Conservation (phyloP, 2,888 invertebrate genomes). For the Ennomos fuscantarius region DNA sequence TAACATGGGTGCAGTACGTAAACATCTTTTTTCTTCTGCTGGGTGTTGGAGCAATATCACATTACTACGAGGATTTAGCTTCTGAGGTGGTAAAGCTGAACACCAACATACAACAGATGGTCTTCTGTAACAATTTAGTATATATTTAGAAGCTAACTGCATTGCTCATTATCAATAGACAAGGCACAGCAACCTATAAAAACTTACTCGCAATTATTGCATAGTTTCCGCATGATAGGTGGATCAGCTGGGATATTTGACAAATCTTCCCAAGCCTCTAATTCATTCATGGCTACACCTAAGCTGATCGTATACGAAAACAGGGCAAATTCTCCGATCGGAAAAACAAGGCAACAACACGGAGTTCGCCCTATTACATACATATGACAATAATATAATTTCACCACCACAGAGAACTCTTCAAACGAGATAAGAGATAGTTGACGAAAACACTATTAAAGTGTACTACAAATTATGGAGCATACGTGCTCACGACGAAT, state of each 20-base stretch:
- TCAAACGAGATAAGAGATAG: too few relatives aligned
- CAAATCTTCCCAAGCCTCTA: slow-evolving; percentile 88
- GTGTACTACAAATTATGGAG: too few relatives aligned
- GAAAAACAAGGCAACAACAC: not conserved
- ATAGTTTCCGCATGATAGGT: slow-evolving; percentile 89
- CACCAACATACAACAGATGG: slow-evolving; percentile 97
- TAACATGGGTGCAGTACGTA: slow-evolving; percentile 96
- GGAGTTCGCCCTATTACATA: too few relatives aligned
- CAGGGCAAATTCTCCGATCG: too few relatives aligned
- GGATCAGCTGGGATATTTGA: slow-evolving; percentile 91
- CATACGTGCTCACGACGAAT: too few relatives aligned
- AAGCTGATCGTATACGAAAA: not conserved
- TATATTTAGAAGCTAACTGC: not conserved
- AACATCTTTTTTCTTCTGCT: slow-evolving; percentile 95
- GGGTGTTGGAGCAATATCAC: slow-evolving; percentile 96
- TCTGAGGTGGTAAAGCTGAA: slow-evolving; percentile 89
- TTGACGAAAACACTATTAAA: too few relatives aligned
- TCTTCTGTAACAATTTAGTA: slow-evolving; percentile 83
- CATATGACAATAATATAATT: too few relatives aligned
- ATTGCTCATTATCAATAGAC: not conserved
- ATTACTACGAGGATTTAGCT: slow-evolving; percentile 88
- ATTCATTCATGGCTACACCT: slow-evolving; percentile 60
- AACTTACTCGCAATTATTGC: slow-evolving; percentile 90
- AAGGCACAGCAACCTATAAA: too few relatives aligned
- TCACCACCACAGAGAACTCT: too few relatives aligned